Evolutionary conservation across 2,888 invertebrate species (phyloP), one percentile per base, ranked within the genome.

Genomic region (Icerya purchasi): DNA sequence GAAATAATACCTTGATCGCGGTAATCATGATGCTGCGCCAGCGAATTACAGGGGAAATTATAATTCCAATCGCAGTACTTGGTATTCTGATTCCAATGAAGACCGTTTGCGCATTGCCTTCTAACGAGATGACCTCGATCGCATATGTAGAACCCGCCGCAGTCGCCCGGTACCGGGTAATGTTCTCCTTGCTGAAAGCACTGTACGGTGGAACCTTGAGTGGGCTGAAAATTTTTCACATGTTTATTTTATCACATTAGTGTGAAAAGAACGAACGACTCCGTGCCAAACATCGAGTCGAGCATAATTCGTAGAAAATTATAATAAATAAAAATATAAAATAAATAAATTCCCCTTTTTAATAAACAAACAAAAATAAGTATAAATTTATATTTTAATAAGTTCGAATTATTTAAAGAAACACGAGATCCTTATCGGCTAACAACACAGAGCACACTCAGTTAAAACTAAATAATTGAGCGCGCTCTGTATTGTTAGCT

Each of bases 11-110:
- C 36, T 36, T 36, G 36, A 36, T 36, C 36, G 36, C 36, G 36
- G 14, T 36, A 36, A 36, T 36, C 36, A 8, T 5, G 8, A 36
- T 5, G 14, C 14, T 36, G 36, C 14, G 5, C 36, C n/a, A n/a
- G n/a, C 36, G 36, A 36, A 36, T 36, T 36, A 36, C 36, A 36
- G 36, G 36, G 36, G 5, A 36, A 36, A 61, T 79, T 75, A 50
- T 75, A 74, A 0, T 81, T 82, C 81, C 84, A 86, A 70, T 88
- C 86, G 68, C 89, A 89, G 66, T 81, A 81, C 18, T 77, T 75
- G 3, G 74, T 73, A 3, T 80, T 75, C 5, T 76, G 74, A 65
- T 81, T 80, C 81, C 86, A 89, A 62, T 82, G 80, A 1, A 88
- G 75, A 1, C 86, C 83, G 0, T 84, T 81, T 0, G 84, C 84